Evolutionary conservation across 2,888 invertebrate genomes (phyloP).

Genomic region (Eueremaeus valkanovi): DNA sequence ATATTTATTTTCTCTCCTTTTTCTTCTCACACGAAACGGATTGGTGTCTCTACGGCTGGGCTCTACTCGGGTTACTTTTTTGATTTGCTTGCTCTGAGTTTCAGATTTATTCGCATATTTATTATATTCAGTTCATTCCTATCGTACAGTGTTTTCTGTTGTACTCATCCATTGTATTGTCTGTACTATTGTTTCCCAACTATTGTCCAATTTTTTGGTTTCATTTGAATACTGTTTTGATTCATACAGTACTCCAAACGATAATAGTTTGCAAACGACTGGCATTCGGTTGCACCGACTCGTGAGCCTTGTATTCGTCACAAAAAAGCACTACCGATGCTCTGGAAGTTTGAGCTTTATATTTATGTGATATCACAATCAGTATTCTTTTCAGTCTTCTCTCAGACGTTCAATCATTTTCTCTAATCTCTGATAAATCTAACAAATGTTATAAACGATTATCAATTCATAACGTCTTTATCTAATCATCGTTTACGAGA

Average conservation of each 20-base stretch:
- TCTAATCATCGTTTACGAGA: too few species aligned
- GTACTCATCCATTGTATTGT: too few species aligned
- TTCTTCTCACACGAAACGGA: neutral
- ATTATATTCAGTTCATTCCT: too few species aligned
- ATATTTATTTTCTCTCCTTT: neutral
- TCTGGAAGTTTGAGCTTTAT: neutral
- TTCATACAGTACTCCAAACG: too few species aligned
- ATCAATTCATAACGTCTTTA: too few species aligned
- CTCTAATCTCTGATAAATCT: too few species aligned
- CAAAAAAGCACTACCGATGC: neutral
- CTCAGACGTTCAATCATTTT: too few species aligned
- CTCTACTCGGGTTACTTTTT: neutral
- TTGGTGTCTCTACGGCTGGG: neutral
- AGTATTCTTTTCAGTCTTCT: neutral
- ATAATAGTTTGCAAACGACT: neutral
- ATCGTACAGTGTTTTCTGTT: too few species aligned
- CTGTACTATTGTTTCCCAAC: too few species aligned
- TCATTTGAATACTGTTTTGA: neutral
- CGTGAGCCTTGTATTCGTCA: slow-evolving; percentile 7
- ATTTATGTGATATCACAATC: slow-evolving; percentile 14
- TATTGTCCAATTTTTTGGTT: neutral
- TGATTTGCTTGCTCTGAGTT: neutral
- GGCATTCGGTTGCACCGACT: slow-evolving; percentile 12
- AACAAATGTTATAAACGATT: too few species aligned
- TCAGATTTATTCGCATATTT: too few species aligned